Conservation (phyloP, 2,797 vertebrate genomes). For the Ciconia nigra region DNA sequence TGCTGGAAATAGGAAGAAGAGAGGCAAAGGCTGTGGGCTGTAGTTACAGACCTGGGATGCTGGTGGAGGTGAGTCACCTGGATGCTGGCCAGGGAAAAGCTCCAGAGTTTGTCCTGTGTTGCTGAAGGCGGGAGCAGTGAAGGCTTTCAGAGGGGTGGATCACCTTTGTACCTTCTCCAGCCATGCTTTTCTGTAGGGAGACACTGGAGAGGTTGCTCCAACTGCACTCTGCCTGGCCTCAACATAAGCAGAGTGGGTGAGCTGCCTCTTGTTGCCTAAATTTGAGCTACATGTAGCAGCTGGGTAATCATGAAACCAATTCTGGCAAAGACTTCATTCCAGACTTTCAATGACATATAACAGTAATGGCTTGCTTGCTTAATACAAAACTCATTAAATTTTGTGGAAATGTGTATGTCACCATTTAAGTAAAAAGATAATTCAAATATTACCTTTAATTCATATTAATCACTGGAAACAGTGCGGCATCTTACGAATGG, state of each 20-base stretch:
- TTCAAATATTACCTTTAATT: not conserved
- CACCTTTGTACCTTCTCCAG: not conserved
- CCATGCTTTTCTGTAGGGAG: rapidly evolving
- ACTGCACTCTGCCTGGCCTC: not conserved
- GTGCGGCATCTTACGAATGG: not conserved
- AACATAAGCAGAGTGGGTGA: not conserved
- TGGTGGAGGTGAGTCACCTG: not conserved
- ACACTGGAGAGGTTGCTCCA: not conserved
- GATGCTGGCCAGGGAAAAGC: not conserved
- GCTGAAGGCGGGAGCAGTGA: not conserved
- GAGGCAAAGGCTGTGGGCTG: not conserved
- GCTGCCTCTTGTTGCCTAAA: not conserved
- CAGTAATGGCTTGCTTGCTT: not conserved
- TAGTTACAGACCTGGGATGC: not conserved
- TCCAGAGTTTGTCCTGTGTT: not conserved
- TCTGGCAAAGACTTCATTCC: not conserved
- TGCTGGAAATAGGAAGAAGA: not conserved
- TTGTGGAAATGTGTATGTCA: not conserved
- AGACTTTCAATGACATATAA: not conserved
- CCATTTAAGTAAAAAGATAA: not conserved
- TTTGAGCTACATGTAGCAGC: not conserved
- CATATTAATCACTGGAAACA: not conserved
- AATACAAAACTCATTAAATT: not conserved
- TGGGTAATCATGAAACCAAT: not conserved
- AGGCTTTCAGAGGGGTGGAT: not conserved